Evolutionary conservation across 2,113 vertebrate species (phyloP).

Genomic region (Marmota flaviventris): DNA sequence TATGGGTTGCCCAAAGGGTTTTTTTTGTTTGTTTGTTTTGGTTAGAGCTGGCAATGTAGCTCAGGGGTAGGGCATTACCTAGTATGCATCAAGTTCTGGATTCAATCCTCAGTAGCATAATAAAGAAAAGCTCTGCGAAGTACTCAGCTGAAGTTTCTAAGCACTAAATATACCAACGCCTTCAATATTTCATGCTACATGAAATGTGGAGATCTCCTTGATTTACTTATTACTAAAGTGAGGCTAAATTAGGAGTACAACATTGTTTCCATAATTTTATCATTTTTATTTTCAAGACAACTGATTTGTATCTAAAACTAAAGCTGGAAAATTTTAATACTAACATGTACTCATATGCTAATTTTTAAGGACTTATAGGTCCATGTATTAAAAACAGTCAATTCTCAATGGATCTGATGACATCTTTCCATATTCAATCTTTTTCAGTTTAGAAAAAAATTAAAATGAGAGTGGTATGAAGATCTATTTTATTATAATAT

Average conservation of each 20-base stretch:
- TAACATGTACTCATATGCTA: not conserved
- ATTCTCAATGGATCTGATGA: not conserved
- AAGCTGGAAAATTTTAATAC: conserved; percentile 54
- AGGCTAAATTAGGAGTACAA: not conserved
- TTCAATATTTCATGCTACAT: not conserved
- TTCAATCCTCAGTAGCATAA: not conserved
- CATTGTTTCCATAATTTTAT: not conserved
- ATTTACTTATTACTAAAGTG: conserved; percentile 39
- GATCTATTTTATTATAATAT: not conserved
- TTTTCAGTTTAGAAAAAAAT: not conserved
- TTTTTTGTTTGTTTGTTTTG: not conserved
- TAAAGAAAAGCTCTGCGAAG: not conserved
- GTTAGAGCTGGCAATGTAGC: not conserved
- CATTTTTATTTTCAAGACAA: conserved; percentile 4
- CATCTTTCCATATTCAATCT: not conserved
- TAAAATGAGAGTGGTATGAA: not conserved
- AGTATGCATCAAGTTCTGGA: not conserved
- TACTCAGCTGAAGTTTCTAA: not conserved
- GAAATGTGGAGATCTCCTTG: not conserved
- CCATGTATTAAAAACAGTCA: not conserved
- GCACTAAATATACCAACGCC: not conserved
- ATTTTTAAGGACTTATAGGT: not conserved
- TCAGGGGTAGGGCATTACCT: not conserved
- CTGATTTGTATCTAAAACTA: conserved; percentile 15
- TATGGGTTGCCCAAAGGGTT: not conserved